phyloP scores from a whole-genome alignment of 1,140 invertebrate genomes.

The Globodera rostochiensis region DNA sequence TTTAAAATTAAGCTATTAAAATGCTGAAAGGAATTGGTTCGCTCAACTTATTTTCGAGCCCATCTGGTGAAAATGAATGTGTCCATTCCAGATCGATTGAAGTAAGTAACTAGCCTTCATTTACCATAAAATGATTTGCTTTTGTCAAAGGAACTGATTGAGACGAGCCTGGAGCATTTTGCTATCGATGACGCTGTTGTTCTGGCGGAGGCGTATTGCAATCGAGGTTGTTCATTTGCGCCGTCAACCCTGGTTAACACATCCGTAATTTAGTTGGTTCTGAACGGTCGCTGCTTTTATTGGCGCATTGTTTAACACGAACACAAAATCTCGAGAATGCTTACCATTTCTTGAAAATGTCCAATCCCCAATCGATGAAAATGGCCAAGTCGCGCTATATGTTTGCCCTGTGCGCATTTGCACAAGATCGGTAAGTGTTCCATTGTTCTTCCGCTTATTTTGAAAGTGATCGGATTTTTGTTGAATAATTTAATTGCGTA shows the following conservation, averaged over 20 bases:
- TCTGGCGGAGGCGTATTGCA: constrained; percentile 45
- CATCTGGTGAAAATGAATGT: constrained; percentile 19
- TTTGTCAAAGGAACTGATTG: constrained; percentile 36
- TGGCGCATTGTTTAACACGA: constrained; percentile 35
- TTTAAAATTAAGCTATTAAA: constrained; percentile 4
- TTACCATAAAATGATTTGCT: neutral
- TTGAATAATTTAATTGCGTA: neutral
- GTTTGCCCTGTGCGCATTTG: constrained; percentile 44
- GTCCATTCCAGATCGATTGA: constrained; percentile 27
- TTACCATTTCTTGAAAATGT: constrained; percentile 36
- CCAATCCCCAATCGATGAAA: constrained; percentile 30
- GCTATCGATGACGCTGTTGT: constrained; percentile 47
- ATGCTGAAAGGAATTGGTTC: constrained; percentile 9
- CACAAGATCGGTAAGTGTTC: constrained; percentile 24
- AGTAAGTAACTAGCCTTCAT: neutral
- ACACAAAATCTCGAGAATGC: constrained; percentile 27
- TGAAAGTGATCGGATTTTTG: neutral
- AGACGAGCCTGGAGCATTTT: constrained; percentile 43
- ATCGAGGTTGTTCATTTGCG: constrained; percentile 29
- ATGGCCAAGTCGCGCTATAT: constrained; percentile 36
- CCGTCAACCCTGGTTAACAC: constrained; percentile 9
- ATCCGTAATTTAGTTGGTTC: constrained; percentile 23
- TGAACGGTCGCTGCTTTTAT: constrained; percentile 32
- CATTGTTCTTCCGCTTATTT: neutral
- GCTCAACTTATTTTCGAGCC: neutral